Evolutionary conservation across 2,888 invertebrate genomes (phyloP).

Genomic region (Pristionchus arcanus): DNA sequence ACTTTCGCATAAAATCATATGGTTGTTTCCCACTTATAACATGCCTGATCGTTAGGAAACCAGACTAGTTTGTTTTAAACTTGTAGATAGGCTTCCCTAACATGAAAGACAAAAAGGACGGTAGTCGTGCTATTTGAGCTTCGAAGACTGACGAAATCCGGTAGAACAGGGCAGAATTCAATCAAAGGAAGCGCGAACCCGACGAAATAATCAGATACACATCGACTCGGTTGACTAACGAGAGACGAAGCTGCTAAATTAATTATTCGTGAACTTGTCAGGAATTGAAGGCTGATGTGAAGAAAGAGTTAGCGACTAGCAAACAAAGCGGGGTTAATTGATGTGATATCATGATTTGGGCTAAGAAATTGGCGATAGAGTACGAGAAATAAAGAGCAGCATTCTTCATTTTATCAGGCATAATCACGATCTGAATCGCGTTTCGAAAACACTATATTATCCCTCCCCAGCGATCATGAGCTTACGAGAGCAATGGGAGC

Average conservation of each 20-base stretch:
- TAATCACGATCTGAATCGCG: background rate
- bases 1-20: too few species aligned
- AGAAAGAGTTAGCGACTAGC: background rate
- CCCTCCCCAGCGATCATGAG: background rate
- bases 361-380: too few species aligned
- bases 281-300: background rate
- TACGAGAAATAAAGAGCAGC: too few species aligned
- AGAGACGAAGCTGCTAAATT: background rate
- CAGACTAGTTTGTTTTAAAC: background rate
- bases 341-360: too few species aligned
- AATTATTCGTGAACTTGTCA: constrained; percentile 43
- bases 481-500: background rate
- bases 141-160: background rate
- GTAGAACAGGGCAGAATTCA: background rate
- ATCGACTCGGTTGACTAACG: constrained; percentile 22
- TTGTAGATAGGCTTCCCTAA: too few species aligned
- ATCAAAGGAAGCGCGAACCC: constrained; percentile 1
- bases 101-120: background rate
- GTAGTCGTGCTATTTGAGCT: background rate
- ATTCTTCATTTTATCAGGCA: too few species aligned
- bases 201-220: constrained; percentile 9
- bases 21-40: too few species aligned
- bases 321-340: background rate
- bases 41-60: too few species aligned
- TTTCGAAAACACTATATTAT: background rate